Evolutionary conservation across 2,113 vertebrate species (phyloP), one percentile per base, ranked within the genome.

Genomic region (Micronycteris hirsuta): DNA sequence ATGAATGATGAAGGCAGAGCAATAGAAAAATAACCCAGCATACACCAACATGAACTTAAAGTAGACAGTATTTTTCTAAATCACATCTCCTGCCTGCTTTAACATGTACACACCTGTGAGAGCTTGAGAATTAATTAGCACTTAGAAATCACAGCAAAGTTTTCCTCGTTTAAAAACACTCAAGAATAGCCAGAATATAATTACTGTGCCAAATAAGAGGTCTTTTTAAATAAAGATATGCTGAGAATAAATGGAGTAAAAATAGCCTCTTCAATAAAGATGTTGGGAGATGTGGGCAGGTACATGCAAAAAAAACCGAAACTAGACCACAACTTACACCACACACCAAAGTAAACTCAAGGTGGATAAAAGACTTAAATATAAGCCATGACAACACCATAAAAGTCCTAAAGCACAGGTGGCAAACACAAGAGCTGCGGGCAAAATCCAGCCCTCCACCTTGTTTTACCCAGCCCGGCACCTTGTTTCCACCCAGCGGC

Each of bases 101-200:
- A 89, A 31, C 43, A 77, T 81, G 93, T 76, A 81, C 31, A 86
- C 65, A 95, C 47, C 45, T 63, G 5, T 8, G 38, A 90, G 38
- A 94, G 47, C 52, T 91, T 93, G 83, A 58, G 92, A 96, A 95
- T 93, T 96, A 85, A 94, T 94, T 95, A 96, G 74, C 81, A 95
- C 61, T 67, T 93, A 78, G 63, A 96, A 91, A 61, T 84, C 81
- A 90, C 61, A 96, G 70, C 47, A 94, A 96, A 47, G 9, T 85
- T 92, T 94, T 71, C 38, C 91, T 58, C 47, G 41, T 38, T 90
- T 94, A 94, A 87, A 96, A 97, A 93, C 28, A 85, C 56, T 82
- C 17, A 81, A 89, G 43, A 74, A 7, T 80, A 93, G 19, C 33
- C 86, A 58, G 58, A 74, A 96, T 93, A 97, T 63, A 93, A 89